These are phyloP conservation scores for Athrips mouffetella DNA, from an alignment of 2,888 invertebrate genomes.

Conservation along the genomic window DNA sequence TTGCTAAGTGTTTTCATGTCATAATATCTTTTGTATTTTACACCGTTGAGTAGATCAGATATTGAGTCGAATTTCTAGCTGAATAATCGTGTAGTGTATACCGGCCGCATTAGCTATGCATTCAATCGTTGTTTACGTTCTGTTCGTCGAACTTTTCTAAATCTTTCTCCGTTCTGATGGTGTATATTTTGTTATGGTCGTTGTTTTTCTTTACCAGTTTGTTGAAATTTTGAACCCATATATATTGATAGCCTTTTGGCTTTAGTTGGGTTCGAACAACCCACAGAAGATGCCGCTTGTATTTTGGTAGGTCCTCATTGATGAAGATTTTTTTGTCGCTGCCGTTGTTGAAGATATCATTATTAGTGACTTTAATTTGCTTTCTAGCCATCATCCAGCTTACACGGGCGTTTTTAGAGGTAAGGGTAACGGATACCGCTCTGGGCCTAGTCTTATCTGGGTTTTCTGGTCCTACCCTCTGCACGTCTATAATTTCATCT, in stretches of 20 bases:
- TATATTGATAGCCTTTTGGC: background rate
- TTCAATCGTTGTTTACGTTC: background rate
- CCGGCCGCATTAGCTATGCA: background rate
- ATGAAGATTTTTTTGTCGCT: background rate
- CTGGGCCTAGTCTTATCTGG: slow-evolving; percentile 5
- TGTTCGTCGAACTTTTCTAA: background rate
- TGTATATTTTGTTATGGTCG: background rate
- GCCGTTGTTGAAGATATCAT: background rate
- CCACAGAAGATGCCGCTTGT: slow-evolving; percentile 1
- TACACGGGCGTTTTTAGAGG: background rate
- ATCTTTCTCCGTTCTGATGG: background rate
- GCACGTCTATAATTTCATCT: slow-evolving; percentile 16
- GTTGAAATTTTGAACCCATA: slow-evolving; percentile 7
- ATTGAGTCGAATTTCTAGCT: background rate
- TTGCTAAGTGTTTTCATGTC: background rate
- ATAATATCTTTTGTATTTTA: slow-evolving; percentile 3
- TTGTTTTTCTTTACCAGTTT: slow-evolving; percentile 6
- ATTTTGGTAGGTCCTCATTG: background rate
- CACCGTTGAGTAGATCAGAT: background rate
- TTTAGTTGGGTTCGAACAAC: background rate
- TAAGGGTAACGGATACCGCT: background rate
- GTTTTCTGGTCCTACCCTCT: slow-evolving; percentile 22
- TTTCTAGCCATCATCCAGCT: background rate
- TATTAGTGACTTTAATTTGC: too few relatives aligned
- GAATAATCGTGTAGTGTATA: background rate